Evolutionary conservation across 2,113 vertebrate species (phyloP).

Genomic region (Vulpes ferrilata): DNA sequence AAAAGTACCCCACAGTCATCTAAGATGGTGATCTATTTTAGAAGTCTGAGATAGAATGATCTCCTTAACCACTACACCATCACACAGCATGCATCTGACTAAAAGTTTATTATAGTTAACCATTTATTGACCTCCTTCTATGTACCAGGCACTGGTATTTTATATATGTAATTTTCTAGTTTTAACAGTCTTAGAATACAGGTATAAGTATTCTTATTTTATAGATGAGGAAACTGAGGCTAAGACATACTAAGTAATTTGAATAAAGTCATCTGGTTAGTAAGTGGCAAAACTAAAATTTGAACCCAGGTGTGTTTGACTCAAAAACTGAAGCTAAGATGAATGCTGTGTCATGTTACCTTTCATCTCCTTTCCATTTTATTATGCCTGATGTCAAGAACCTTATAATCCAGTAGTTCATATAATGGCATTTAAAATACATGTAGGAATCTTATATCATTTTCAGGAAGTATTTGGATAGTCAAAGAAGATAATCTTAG

Average conservation of each 20-base stretch:
- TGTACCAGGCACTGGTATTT: not conserved
- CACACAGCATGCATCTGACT: not conserved
- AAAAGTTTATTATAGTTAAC: constrained; percentile 3
- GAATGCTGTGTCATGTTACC: not conserved
- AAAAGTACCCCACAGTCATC: not conserved
- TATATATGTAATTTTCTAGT: constrained; percentile 27
- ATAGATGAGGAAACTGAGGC: constrained; percentile 12
- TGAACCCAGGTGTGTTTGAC: not conserved
- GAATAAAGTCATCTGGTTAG: not conserved
- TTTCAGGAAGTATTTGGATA: constrained; percentile 59
- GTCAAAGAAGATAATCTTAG: constrained; percentile 56
- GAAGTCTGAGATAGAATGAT: constrained; percentile 16
- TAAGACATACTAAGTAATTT: constrained; percentile 40
- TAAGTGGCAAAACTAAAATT: constrained; percentile 57
- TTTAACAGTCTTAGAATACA: not conserved
- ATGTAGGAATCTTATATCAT: constrained; percentile 18
- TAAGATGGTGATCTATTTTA: constrained; percentile 44
- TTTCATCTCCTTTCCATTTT: constrained; percentile 42
- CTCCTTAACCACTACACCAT: not conserved
- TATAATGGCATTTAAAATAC: constrained; percentile 39
- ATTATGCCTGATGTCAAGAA: constrained; percentile 1
- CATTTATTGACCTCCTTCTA: constrained; percentile 43
- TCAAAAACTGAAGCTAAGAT: constrained; percentile 34
- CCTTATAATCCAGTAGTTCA: not conserved
- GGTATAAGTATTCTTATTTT: constrained; percentile 44